Base-by-base conservation (phyloP, 2,113 vertebrate genomes). In the Dipodomys ordii region DNA sequence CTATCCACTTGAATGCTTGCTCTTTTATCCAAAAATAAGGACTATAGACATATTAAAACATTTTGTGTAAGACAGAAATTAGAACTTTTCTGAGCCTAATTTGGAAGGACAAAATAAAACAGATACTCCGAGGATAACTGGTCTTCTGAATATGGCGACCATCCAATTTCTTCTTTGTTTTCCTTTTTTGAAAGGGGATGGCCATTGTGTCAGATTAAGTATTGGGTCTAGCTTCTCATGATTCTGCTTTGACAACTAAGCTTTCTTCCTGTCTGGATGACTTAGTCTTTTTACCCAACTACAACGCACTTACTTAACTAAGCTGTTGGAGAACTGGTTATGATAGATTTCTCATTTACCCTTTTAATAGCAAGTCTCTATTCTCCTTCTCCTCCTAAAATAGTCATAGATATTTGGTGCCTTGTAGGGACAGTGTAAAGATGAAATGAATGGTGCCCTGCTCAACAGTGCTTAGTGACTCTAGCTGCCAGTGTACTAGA, bases 41-140 rank as follows among this genome's bases (percentile, higher is more conserved):
- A 62, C 35, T 28, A 44, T 39, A 30, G 49, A 57, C 25, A 76
- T 69, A 85, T 39, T 64, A 39, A 82, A 77, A 53, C 3, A 39
- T 86, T 87, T 91, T 76, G 3, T 60, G 72, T 35, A 86, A 90
- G 9, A 69, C 25, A 90, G 64, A 88, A 96, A 95, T 83, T 79
- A 87, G 71, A 86, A 82, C 12, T 15, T 87, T 69, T 64, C 80
- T 46, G 44, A 94, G 35, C 32, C 72, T 28, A 4, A 62, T 72
- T 74, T 91, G 72, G 83, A 79, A 27, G 22, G 44, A 87, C 35
- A 93, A 92, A 77, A 30, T 28, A 73, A 82, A 71, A 16, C 64
- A 60, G 68, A 76, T 65, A 19, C 49, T 44, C 64, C 35, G n/a
- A 84, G 5, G 3, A 1, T 72, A 39, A 85, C 64, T 53, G 23